phyloP scores from a whole-genome alignment of 1,140 invertebrate genomes.

The Wasmannia auropunctata region DNA sequence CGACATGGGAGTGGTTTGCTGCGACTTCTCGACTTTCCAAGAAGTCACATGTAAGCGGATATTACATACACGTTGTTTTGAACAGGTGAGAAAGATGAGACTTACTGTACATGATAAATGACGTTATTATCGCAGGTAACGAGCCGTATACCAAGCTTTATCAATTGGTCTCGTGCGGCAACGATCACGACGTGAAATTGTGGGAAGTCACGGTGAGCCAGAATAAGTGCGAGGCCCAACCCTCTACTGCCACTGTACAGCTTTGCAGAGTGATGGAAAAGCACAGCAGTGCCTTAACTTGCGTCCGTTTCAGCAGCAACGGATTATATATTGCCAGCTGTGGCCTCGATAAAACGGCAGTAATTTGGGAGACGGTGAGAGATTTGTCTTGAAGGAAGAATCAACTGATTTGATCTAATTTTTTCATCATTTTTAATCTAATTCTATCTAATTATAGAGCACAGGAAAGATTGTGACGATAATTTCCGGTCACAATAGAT shows the following conservation, averaged over 20 bases:
- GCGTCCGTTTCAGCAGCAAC: constrained; percentile 87
- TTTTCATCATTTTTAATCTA: constrained; percentile 28
- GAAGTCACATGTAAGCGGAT: constrained; percentile 75
- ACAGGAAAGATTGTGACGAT: constrained; percentile 82
- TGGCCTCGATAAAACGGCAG: constrained; percentile 89
- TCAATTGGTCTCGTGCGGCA: constrained; percentile 89
- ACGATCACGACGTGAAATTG: constrained; percentile 90
- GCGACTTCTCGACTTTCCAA: constrained; percentile 86
- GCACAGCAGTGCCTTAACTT: constrained; percentile 87
- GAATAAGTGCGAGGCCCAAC: constrained; percentile 72
- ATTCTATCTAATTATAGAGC: constrained; percentile 61
- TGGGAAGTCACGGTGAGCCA: constrained; percentile 87
- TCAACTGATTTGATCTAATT: neutral
- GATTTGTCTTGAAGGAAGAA: neutral
- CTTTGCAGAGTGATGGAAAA: constrained; percentile 78
- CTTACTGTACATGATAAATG: neutral
- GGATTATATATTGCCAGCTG: constrained; percentile 88
- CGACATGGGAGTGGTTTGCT: constrained; percentile 90
- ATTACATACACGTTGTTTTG: neutral
- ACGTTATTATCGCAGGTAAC: constrained; percentile 76
- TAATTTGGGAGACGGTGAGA: constrained; percentile 88
- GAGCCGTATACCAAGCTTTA: constrained; percentile 85
- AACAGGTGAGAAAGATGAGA: neutral
- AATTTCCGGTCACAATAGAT: constrained; percentile 88
- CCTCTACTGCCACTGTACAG: constrained; percentile 71